Percentiles rank a stretch among this genome's conserved stretches.
Evolutionary conservation across 2,888 invertebrate genomes (phyloP).

Genomic region (Chymomyza amoena): DNA sequence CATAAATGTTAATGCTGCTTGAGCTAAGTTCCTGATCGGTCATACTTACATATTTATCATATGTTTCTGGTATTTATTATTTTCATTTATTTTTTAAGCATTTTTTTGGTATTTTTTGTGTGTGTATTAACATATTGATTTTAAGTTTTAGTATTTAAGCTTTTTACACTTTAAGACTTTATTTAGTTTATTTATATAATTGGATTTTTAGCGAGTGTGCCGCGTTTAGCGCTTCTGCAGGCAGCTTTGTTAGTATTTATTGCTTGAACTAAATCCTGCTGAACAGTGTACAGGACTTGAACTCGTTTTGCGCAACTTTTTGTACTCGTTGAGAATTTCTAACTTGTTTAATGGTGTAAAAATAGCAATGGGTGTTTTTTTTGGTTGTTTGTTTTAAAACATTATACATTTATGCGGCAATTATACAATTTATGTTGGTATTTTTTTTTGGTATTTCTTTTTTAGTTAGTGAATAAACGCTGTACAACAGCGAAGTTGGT

Average conservation of each 20-base stretch:
- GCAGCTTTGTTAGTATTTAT: neutral
- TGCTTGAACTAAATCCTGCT: neutral
- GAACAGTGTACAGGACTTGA: conserved; percentile 28
- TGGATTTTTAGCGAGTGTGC: neutral
- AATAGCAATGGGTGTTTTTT: conserved; percentile 49
- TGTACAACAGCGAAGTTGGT: too few relatives aligned
- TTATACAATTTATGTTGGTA: conserved; percentile 1
- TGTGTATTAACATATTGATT: conserved; percentile 6
- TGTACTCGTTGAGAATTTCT: conserved; percentile 57
- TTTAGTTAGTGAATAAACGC: conserved; percentile 18
- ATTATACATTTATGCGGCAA: conserved; percentile 11
- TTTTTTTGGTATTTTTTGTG: conserved; percentile 1
- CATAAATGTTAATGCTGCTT: conserved; percentile 45
- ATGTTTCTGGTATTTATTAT: neutral
- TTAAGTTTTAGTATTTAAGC: conserved; percentile 6
- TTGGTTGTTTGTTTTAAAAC: conserved; percentile 6
- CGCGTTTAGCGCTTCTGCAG: too few relatives aligned
- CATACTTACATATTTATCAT: conserved; percentile 27
- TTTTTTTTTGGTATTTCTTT: conserved; percentile 18
- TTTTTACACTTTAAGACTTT: conserved; percentile 7
- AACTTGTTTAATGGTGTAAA: conserved; percentile 53
- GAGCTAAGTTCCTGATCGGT: conserved; percentile 67
- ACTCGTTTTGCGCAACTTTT: conserved; percentile 56
- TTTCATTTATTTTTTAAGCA: conserved; percentile 8
- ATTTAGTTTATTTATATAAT: conserved; percentile 13